Base-by-base conservation (phyloP, 23 tunicate genomes). In the Ascidia mentula region DNA sequence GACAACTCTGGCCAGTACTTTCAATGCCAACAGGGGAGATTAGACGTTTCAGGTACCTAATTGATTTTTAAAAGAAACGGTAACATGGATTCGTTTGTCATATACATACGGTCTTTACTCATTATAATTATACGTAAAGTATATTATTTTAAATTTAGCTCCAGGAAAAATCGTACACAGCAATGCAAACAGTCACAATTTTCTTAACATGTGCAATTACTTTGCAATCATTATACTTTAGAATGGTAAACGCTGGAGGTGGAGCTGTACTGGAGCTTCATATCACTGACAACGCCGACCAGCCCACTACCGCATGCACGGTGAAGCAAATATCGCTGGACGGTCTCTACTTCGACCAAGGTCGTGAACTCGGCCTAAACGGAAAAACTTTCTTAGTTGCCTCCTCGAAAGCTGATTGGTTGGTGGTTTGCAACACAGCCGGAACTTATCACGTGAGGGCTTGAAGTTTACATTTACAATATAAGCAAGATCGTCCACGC, bases 41-140 rank as follows among this genome's bases (percentile, higher is more conserved):
- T 22, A 86, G 86, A 34, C 79, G 96, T 37, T 86, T 90, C 79
- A 80, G 96, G 96, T 90, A n/a, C n/a, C n/a, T n/a, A n/a, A n/a
- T n/a, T n/a, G n/a, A n/a, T n/a, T n/a, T n/a, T n/a, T n/a, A n/a
- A n/a, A n/a, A n/a, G n/a, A n/a, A n/a, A n/a, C n/a, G n/a, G n/a
- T n/a, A n/a, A n/a, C n/a, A n/a, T n/a, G n/a, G n/a, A n/a, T n/a
- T n/a, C n/a, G n/a, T n/a, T n/a, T n/a, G n/a, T n/a, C n/a, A n/a
- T n/a, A n/a, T n/a, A n/a, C n/a, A n/a, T n/a, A n/a, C n/a, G n/a
- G n/a, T n/a, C n/a, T n/a, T n/a, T n/a, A n/a, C n/a, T n/a, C n/a
- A n/a, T n/a, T n/a, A n/a, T n/a, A n/a, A n/a, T n/a, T n/a, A n/a
- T n/a, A n/a, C n/a, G n/a, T n/a, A n/a, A n/a, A n/a, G n/a, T n/a